These are phyloP conservation scores for Gari tellinella DNA, from an alignment of 2,888 invertebrate species.

Conservation along the genomic window DNA sequence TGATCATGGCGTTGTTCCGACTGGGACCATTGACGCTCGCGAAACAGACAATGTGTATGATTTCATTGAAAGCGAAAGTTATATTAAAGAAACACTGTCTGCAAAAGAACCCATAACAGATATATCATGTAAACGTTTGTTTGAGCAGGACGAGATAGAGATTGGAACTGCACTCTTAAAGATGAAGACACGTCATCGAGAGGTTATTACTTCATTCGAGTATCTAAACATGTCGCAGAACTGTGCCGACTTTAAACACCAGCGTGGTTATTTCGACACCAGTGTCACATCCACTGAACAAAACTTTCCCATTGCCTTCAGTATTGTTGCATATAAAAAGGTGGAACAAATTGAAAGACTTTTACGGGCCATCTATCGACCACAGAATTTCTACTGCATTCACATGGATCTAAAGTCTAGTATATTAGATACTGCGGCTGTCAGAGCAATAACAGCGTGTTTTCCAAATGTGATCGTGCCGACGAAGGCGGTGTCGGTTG, in stretches of 20 bases:
- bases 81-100: background rate
- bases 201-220: background rate
- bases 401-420: constrained; percentile 65
- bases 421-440: constrained; percentile 19
- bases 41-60: background rate
- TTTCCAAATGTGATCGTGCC: constrained; percentile 66
- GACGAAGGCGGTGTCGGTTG: constrained; percentile 53
- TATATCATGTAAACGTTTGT: background rate
- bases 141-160: constrained; percentile 4
- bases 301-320: constrained; percentile 64
- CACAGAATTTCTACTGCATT: constrained; percentile 71
- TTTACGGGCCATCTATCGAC: constrained; percentile 65
- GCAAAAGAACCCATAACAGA: background rate
- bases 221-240: constrained; percentile 13
- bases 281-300: constrained; percentile 26
- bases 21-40: too few relatives aligned
- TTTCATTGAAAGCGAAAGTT: background rate
- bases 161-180: background rate
- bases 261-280: constrained; percentile 27
- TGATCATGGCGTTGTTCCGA: too few relatives aligned
- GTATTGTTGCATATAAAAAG: constrained; percentile 61
- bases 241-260: constrained; percentile 16
- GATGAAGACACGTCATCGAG: background rate
- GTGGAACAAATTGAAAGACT: constrained; percentile 63
- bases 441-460: constrained; percentile 45